Percentiles rank a stretch among this genome's conserved stretches.
These are phyloP conservation scores for Bungarus multicinctus DNA, from an alignment of 2,113 vertebrate species.

Conservation along the genomic window DNA sequence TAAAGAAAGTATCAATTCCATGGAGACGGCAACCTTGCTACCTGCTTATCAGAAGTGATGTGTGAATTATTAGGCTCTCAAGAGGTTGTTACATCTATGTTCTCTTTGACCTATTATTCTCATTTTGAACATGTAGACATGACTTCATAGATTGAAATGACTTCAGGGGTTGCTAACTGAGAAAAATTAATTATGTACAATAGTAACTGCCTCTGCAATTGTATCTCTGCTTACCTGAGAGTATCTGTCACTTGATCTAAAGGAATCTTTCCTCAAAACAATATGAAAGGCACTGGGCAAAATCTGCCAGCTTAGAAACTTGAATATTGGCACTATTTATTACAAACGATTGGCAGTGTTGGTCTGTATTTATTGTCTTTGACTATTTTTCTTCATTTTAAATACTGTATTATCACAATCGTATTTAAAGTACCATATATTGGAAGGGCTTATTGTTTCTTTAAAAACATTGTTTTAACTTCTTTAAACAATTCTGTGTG, in stretches of 20 bases:
- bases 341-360: background rate
- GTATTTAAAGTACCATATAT: background rate
- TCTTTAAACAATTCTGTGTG: background rate
- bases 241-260: background rate
- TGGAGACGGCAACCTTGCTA: background rate
- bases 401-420: background rate
- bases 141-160: background rate
- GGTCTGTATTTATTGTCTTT: slow-evolving; percentile 22
- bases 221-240: background rate
- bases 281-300: background rate
- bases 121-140: background rate
- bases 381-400: background rate
- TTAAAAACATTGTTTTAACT: slow-evolving; percentile 24
- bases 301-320: background rate
- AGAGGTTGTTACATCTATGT: background rate
- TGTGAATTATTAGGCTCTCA: background rate
- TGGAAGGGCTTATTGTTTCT: background rate
- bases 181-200: background rate
- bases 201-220: background rate
- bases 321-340: background rate
- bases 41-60: slow-evolving; percentile 3
- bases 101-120: background rate
- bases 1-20: background rate
- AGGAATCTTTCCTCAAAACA: background rate
- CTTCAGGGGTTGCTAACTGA: background rate